A percentile compares a stretch with the other conserved stretches of the same genome.
Conservation (phyloP, 1,140 invertebrate species). For the Mactra quadrangularis region DNA sequence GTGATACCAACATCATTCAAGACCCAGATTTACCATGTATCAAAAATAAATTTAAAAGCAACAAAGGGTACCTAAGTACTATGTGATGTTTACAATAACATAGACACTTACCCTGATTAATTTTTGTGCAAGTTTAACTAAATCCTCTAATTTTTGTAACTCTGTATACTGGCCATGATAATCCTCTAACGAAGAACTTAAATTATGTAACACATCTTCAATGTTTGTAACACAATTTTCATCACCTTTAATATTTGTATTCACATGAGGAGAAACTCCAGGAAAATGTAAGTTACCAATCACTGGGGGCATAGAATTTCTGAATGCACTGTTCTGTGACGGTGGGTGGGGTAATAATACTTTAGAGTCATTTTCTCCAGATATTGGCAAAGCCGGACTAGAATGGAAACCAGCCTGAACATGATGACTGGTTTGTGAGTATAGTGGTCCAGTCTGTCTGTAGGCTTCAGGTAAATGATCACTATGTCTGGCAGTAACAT, state of each 20-base stretch:
- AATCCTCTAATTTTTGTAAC: constrained; percentile 83
- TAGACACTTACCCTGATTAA: constrained; percentile 82
- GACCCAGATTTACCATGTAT: too few relatives aligned
- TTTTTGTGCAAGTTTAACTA: constrained; percentile 78
- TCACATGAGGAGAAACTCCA: constrained; percentile 18
- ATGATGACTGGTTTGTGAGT: constrained; percentile 42
- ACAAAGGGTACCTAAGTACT: too few relatives aligned
- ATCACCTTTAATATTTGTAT: constrained; percentile 3
- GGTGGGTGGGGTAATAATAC: constrained; percentile 26
- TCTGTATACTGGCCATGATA: constrained; percentile 85
- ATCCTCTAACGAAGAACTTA: constrained; percentile 83
- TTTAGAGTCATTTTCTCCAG: constrained; percentile 21
- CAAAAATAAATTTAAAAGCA: too few relatives aligned
- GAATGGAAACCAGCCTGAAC: constrained; percentile 55
- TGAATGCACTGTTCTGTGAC: constrained; percentile 50
- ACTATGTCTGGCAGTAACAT: constrained; percentile 42
- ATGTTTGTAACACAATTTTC: constrained; percentile 62
- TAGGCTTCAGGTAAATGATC: constrained; percentile 56
- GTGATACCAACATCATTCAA: too few relatives aligned
- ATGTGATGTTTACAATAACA: too few relatives aligned
- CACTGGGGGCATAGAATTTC: constrained; percentile 37
- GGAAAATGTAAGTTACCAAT: constrained; percentile 48
- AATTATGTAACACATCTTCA: constrained; percentile 78
- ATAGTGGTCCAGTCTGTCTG: constrained; percentile 31
- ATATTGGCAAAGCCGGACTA: constrained; percentile 24